Conservation (phyloP, 2,113 vertebrate genomes). For the Alosa alosa region DNA sequence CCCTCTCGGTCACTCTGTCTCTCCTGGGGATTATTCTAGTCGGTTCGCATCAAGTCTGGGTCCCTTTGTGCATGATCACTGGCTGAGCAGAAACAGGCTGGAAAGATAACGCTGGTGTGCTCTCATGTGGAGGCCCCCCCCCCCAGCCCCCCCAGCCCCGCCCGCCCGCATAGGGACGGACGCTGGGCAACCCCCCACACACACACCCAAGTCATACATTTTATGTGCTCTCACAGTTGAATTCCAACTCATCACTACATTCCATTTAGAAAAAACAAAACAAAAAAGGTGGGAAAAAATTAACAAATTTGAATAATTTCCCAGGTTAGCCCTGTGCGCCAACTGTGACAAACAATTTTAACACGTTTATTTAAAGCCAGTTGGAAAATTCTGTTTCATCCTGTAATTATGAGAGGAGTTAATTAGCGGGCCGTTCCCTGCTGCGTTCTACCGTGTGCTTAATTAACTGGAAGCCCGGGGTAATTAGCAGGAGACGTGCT, state of each 20-base stretch:
- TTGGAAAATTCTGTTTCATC: constrained; percentile 76
- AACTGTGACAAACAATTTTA: constrained; percentile 66
- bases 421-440: constrained; percentile 83
- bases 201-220: not conserved
- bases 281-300: not conserved
- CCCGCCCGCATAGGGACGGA: not conserved
- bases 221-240: not conserved
- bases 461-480: constrained; percentile 85
- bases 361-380: constrained; percentile 74
- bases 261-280: not conserved
- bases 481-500: constrained; percentile 80
- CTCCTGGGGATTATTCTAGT: constrained; percentile 26
- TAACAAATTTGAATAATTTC: constrained; percentile 18
- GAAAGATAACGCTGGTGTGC: not conserved
- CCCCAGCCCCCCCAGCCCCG: not conserved
- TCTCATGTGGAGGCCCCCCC: not conserved
- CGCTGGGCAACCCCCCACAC: not conserved
- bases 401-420: constrained; percentile 83
- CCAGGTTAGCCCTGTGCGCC: constrained; percentile 60
- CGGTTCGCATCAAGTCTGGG: constrained; percentile 17
- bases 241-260: not conserved
- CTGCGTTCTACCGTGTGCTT: constrained; percentile 83
- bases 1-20: not conserved
- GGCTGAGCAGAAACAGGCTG: constrained; percentile 1
- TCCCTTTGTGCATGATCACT: constrained; percentile 25